Base-by-base conservation (phyloP, 2,113 vertebrate genomes). In the Saccopteryx leptura region DNA sequence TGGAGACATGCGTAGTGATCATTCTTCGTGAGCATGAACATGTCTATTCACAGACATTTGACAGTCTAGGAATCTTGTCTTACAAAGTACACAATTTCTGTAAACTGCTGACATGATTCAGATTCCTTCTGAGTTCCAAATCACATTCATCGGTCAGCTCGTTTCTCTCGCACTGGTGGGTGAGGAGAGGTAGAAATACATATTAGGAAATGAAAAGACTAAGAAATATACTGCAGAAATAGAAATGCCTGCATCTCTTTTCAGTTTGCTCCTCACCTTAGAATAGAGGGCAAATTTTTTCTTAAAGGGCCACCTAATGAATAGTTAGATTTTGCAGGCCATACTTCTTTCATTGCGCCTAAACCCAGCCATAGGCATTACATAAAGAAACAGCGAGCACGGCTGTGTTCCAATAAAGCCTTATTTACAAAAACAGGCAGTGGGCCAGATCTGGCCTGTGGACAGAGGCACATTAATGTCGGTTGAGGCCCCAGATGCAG, bases 191-290 rank as follows among this genome's bases (percentile, higher is more conserved):
- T 85, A 4, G 24, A 84, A 60, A 23, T 56, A 58, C 1, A 80
- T 19, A 26, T 24, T 48, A 21, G 18, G n/a, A 87, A 90, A 60
- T 12, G 74, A 83, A 90, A 54, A 90, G 72, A 82, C 60, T 94
- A 92, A 72, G 52, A 84, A 76, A 60, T 23, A 31, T 2, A 66
- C 11, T 85, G 10, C 50, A 28, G 69, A 85, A 66, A 66, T 31
- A 78, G 28, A 50, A 69, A 63, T 68, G 66, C 17, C 87, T 56
- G 48, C 46, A 83, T 58, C 39, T 74, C 46, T 14, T 52, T 83
- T 74, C 9, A 74, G 33, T 80, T 39, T 48, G 46, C 14, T 78
- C 74, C 26, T 82, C 26, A 71, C 54, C 72, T 75, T 75, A 39
- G 24, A 68, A 68, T 0, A 33, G 24, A 63, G 5, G n/a, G 19